A percentile compares a stretch with the other conserved stretches of the same genome.
These are phyloP conservation scores for Osmoderma eremita DNA, from an alignment of 2,888 invertebrate genomes.

Conservation along the genomic window DNA sequence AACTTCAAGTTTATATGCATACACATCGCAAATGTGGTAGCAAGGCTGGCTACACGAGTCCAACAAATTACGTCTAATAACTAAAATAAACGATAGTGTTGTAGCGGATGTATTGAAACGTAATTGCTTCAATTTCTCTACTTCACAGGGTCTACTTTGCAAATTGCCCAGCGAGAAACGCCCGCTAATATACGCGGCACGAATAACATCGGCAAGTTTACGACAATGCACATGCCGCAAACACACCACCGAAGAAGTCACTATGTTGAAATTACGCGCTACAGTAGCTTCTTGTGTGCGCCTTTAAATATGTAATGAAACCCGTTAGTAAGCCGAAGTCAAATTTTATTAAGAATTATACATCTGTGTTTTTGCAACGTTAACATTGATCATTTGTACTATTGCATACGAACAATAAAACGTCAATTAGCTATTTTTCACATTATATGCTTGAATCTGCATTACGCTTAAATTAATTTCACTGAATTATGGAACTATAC, in stretches of 20 bases:
- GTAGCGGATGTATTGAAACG: slow-evolving; percentile 22
- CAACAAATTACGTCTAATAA: slow-evolving; percentile 32
- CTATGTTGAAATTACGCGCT: slow-evolving; percentile 14
- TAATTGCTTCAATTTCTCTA: slow-evolving; percentile 32
- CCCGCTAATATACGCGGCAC: slow-evolving; percentile 17
- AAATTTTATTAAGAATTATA: too few species aligned
- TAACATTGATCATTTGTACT: too few species aligned
- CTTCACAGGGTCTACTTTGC: slow-evolving; percentile 22
- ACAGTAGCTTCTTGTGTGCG: slow-evolving; percentile 13
- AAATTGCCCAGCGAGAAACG: slow-evolving; percentile 26
- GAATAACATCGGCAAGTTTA: slow-evolving; percentile 14
- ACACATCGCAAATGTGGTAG: not conserved
- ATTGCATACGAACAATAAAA: too few species aligned
- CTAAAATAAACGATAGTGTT: slow-evolving; percentile 28
- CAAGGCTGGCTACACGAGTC: not conserved
- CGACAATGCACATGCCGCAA: slow-evolving; percentile 3
- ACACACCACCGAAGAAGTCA: slow-evolving; percentile 14
- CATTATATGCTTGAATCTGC: too few species aligned
- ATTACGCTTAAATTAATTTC: too few species aligned
- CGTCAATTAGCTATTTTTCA: too few species aligned
- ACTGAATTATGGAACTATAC: too few species aligned
- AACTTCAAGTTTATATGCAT: slow-evolving; percentile 16
- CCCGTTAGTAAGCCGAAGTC: slow-evolving; percentile 11
- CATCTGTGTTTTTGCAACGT: too few species aligned
- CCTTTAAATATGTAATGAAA: slow-evolving; percentile 19